Evolutionary conservation across 2,113 vertebrate genomes (phyloP).

Genomic region (Periophthalmus modestus): DNA sequence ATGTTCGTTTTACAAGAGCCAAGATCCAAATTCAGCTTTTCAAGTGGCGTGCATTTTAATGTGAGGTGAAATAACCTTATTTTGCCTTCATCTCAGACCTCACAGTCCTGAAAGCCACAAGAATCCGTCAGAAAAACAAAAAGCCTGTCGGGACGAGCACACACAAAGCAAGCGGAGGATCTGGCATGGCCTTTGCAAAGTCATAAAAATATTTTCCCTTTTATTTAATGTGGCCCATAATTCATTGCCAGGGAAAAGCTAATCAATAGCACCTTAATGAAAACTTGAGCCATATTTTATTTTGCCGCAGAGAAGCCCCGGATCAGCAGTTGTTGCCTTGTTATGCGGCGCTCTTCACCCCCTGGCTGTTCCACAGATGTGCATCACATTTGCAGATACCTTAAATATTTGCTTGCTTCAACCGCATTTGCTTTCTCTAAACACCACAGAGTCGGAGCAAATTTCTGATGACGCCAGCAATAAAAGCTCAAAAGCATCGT

Average conservation of each 20-base stretch:
- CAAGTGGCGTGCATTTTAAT: conserved; percentile 26
- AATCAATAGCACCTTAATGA: conserved; percentile 99
- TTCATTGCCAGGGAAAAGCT: conserved; percentile 98
- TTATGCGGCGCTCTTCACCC: conserved; percentile 77
- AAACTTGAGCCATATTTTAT: conserved; percentile 99
- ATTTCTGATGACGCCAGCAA: conserved; percentile 60
- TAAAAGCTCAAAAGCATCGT: conserved; percentile 43
- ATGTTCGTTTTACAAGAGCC: neutral
- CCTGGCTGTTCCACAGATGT: conserved; percentile 81
- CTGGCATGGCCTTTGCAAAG: conserved; percentile 89
- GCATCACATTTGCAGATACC: conserved; percentile 77
- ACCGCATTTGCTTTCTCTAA: conserved; percentile 72
- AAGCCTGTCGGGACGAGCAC: conserved; percentile 74
- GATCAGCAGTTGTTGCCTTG: conserved; percentile 92
- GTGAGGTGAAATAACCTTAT: conserved; percentile 26
- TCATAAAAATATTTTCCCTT: conserved; percentile 99
- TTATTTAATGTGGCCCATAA: conserved; percentile 99
- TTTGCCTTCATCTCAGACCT: conserved; percentile 25
- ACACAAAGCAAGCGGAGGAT: conserved; percentile 68
- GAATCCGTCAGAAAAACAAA: conserved; percentile 75
- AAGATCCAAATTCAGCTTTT: neutral
- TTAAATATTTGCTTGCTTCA: conserved; percentile 77
- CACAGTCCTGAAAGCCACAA: conserved; percentile 67
- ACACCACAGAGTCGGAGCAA: conserved; percentile 51
- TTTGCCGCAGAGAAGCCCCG: conserved; percentile 89